A percentile compares a stretch with the other conserved stretches of the same genome.
Evolutionary conservation across 35 echinoderm and acorn worm species (phyloP).

Genomic region (Lytechinus pictus): DNA sequence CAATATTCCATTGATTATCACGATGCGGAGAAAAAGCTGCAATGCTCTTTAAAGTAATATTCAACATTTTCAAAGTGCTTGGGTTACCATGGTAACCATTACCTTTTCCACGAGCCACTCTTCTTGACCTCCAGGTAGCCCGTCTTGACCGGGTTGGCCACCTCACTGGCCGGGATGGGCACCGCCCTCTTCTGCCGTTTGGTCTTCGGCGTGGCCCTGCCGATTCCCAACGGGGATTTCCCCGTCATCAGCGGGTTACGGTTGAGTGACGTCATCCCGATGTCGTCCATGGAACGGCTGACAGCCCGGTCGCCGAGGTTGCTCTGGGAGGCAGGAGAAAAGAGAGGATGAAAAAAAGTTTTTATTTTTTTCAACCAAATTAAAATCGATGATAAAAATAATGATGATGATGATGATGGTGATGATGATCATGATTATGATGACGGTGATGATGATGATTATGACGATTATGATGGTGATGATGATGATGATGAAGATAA

Average conservation of each 20-base stretch:
- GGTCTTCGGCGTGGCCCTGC: conserved; percentile 19
- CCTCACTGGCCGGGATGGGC: conserved; percentile 22
- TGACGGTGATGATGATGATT: no score
- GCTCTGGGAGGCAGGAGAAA: background rate
- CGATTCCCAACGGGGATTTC: background rate
- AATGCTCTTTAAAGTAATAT: no score
- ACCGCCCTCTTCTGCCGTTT: conserved; percentile 20
- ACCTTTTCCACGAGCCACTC: conserved; percentile 41
- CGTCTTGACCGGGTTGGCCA: background rate
- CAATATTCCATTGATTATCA: no score
- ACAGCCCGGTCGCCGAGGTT: background rate
- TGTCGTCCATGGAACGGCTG: conserved; percentile 44
- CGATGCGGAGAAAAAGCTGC: no score
- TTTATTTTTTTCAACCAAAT: no score
- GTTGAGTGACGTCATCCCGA: conserved; percentile 4
- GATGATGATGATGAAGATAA: background rate
- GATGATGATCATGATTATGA: no score
- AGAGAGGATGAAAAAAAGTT: background rate
- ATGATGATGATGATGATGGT: no score
- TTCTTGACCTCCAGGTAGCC: conserved; percentile 44
- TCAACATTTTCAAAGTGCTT: no score
- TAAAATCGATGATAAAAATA: no score
- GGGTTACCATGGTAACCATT: background rate
- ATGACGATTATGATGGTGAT: background rate
- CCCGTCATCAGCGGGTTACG: background rate